Evolutionary conservation across 2,888 invertebrate species (phyloP), one percentile per base, ranked within the genome.

Genomic region (Epistrophe eligans): DNA sequence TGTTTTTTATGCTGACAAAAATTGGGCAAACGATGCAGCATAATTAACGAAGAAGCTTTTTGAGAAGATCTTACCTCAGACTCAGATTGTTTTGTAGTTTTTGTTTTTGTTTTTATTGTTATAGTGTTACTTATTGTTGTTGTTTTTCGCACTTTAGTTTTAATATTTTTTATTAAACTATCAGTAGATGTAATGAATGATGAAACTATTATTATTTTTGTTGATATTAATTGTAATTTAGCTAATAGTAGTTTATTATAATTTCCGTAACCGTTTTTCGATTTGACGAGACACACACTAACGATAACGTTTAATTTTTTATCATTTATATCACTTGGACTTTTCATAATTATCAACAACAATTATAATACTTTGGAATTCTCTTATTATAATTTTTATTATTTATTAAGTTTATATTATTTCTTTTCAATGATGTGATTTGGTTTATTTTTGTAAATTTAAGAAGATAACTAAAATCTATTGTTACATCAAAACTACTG

Each of bases 291-390:
- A 77, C 77, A 81, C 77, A 73, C 84, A 73, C 81, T 77, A 45
- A 81, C 57, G 77, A 82, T 77, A 85, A 77, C 77, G 82, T 85
- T 82, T 82, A 85, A 82, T 50, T 82, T 82, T 85, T 77, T 73
- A 82, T 77, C 70, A 82, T 82, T 90, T 91, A 91, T 91, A 91
- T 91, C 90, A 91, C 91, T 91, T 92, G 90, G 91, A 92, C 92
- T 91, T 92, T 92, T 90, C 89, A 89, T 89, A 84, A 85, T 85
- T 85, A 85, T 77, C 71, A 85, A 82, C 82, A 85, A 85, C 82
- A 85, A 82, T n/a, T n/a, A n/a, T 82, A 82, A 77, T 82, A 85
- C 82, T 85, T 85, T 74, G 77, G 55, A 82, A 74, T 83, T 71
- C 70, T 87, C 79, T 84, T 85, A 80, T 57, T 84, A 72, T 79